Percentiles rank a stretch among this genome's conserved stretches.
Evolutionary conservation across 1,140 invertebrate species (phyloP).

Genomic region (Heliconius hermathena): DNA sequence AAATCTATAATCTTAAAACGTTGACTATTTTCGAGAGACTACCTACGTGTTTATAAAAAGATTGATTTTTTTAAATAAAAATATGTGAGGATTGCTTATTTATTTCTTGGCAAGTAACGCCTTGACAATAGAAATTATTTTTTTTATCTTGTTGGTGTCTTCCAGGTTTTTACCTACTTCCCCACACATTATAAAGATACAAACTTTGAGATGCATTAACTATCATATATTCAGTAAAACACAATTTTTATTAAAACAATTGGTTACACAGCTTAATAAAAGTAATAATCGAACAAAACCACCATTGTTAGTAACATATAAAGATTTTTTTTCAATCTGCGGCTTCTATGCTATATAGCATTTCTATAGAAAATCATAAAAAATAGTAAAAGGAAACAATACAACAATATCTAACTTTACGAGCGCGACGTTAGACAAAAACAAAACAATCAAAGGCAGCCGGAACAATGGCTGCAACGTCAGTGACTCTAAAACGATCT

Average conservation of each 20-base stretch:
- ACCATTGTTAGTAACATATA: not conserved
- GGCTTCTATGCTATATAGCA: not conserved
- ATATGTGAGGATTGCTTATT: too few species aligned
- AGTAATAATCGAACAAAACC: not conserved
- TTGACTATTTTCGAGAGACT: not conserved
- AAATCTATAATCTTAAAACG: not conserved
- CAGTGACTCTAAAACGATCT: not conserved
- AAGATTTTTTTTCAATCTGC: not conserved
- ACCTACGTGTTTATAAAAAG: too few species aligned
- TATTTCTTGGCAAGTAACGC: too few species aligned
- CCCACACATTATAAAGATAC: too few species aligned
- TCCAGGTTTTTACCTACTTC: too few species aligned
- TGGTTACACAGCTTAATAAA: too few species aligned
- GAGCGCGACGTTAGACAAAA: conserved; percentile 29
- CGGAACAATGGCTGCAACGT: conserved; percentile 30
- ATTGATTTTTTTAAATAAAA: too few species aligned
- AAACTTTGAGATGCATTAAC: too few species aligned
- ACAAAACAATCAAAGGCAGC: conserved; percentile 24
- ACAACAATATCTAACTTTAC: conserved; percentile 19
- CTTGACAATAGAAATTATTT: too few species aligned
- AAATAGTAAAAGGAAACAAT: conserved; percentile 27
- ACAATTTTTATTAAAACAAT: too few species aligned
- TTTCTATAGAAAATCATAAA: conserved; percentile 12
- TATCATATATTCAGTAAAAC: too few species aligned
- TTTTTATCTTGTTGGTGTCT: too few species aligned